Evolutionary conservation across 2,113 vertebrate genomes (phyloP).

Genomic region (Phodopus roborovskii): DNA sequence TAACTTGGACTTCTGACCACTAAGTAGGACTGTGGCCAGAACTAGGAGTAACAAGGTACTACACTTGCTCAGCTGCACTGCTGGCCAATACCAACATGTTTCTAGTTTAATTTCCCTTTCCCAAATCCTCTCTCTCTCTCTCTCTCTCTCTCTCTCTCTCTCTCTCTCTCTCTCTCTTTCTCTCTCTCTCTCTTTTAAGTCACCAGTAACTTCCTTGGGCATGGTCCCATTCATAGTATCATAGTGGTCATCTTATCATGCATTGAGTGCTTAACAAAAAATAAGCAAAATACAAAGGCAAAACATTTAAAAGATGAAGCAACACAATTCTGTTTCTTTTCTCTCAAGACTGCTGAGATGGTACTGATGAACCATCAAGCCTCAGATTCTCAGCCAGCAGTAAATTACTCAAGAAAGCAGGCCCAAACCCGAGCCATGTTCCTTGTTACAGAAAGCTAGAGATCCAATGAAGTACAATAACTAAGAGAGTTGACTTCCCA

Average conservation of each 20-base stretch:
- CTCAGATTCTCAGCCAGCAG: not conserved
- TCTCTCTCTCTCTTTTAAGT: not conserved
- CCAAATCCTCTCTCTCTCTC: too few species aligned
- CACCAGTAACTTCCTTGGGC: not conserved
- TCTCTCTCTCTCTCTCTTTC: too few species aligned
- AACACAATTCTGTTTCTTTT: not conserved
- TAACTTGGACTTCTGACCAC: conserved; percentile 10
- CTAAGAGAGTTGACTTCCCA: not conserved
- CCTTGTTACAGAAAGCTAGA: not conserved
- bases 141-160: too few species aligned
- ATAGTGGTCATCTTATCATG: not conserved
- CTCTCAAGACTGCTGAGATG: not conserved
- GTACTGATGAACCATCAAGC: not conserved
- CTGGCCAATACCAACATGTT: not conserved
- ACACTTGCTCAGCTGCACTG: not conserved
- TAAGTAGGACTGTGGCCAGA: not conserved
- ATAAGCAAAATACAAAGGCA: conserved; percentile 2
- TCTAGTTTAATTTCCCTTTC: not conserved
- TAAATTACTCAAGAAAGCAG: not conserved
- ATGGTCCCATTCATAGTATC: not conserved
- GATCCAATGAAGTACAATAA: not conserved
- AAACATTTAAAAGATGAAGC: conserved; percentile 27
- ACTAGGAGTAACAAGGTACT: not conserved
- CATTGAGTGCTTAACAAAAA: not conserved
- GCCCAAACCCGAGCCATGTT: not conserved